Evolutionary conservation across 2,797 vertebrate genomes (phyloP).

Genomic region (Sparidentex hasta): DNA sequence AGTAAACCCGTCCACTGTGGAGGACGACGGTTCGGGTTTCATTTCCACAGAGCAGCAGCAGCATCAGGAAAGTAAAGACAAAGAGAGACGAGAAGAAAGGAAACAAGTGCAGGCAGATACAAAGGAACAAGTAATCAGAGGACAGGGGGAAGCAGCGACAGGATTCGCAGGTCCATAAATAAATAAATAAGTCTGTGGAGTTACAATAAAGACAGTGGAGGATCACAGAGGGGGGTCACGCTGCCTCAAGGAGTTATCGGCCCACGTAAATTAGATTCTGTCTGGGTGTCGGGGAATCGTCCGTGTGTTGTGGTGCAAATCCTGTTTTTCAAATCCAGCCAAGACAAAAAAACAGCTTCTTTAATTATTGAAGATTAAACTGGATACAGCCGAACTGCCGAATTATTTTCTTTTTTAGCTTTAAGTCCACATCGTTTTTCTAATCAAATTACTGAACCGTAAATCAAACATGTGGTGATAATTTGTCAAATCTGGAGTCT

Average conservation of each 20-base stretch:
- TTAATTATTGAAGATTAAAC: too few species aligned
- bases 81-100: neutral
- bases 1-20: neutral
- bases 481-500: too few species aligned
- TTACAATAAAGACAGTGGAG: neutral
- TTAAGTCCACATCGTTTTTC: too few species aligned
- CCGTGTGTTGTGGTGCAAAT: neutral
- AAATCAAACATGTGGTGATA: too few species aligned
- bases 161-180: neutral
- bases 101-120: neutral
- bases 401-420: too few species aligned
- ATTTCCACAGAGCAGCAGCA: neutral
- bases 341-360: neutral
- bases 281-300: slow-evolving; percentile 15
- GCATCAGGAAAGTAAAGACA: neutral
- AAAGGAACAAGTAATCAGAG: neutral
- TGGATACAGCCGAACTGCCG: too few species aligned
- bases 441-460: too few species aligned
- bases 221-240: slow-evolving; percentile 27
- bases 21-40: neutral
- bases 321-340: slow-evolving; percentile 3
- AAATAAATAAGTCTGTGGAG: slow-evolving; percentile 18
- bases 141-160: neutral
- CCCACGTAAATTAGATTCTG: slow-evolving; percentile 26
- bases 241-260: slow-evolving; percentile 22